Percentiles rank a stretch among this genome's conserved stretches.
These are phyloP conservation scores for Athalia cordata DNA, from an alignment of 2,888 invertebrate genomes.

Conservation along the genomic window DNA sequence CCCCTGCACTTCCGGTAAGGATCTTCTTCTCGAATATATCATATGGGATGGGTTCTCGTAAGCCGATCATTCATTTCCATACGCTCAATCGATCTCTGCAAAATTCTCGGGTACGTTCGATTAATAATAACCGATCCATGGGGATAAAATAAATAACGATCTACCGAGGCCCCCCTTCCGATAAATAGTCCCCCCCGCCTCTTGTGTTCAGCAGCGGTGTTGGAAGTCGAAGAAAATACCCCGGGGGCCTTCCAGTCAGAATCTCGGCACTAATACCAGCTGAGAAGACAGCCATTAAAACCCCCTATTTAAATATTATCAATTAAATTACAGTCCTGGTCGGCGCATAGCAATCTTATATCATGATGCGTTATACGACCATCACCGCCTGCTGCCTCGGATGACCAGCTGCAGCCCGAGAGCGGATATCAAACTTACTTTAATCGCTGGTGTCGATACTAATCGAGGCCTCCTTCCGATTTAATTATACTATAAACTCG, in stretches of 20 bases:
- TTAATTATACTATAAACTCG: conserved; percentile 58
- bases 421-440: conserved; percentile 48
- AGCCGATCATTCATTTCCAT: not conserved
- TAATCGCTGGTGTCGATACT: conserved; percentile 69
- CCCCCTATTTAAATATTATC: conserved; percentile 71
- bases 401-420: not conserved
- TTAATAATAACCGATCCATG: conserved; percentile 24
- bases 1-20: not conserved
- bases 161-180: conserved; percentile 61
- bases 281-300: conserved; percentile 66
- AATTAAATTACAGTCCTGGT: conserved; percentile 68
- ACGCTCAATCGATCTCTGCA: not conserved
- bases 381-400: too few species aligned
- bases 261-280: conserved; percentile 48
- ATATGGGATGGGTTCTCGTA: not conserved
- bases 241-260: conserved; percentile 52
- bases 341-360: conserved; percentile 47
- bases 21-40: not conserved
- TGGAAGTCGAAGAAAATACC: conserved; percentile 19
- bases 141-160: conserved; percentile 70
- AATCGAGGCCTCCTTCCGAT: conserved; percentile 67
- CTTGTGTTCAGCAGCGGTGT: conserved; percentile 48
- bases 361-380: conserved; percentile 49
- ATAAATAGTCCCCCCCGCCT: conserved; percentile 64
- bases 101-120: conserved; percentile 21